phyloP scores from a whole-genome alignment of 2,797 vertebrate species.

The Hoplostethus mediterraneus region DNA sequence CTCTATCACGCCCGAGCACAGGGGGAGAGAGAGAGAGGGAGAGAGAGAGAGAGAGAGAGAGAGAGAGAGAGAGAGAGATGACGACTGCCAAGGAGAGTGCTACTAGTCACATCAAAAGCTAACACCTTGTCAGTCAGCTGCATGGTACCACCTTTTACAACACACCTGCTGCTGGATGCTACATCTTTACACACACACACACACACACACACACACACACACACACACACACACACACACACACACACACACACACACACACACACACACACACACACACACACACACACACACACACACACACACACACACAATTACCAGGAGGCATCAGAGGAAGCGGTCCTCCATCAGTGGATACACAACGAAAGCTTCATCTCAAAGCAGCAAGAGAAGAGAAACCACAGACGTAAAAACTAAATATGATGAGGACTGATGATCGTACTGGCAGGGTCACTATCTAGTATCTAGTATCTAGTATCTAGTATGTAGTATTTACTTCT shows the following conservation, averaged over 20 bases:
- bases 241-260: neutral
- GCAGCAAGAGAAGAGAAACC: conserved; percentile 16
- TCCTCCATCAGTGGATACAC: conserved; percentile 32
- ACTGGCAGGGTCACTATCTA: too few relatives aligned
- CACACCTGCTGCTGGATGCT: conserved; percentile 27
- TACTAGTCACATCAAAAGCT: conserved; percentile 58
- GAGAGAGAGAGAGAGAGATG: conserved; percentile 7
- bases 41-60: neutral
- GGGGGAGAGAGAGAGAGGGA: neutral
- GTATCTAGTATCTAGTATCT: too few relatives aligned
- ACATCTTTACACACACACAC: conserved; percentile 5
- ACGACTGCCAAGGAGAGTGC: conserved; percentile 4
- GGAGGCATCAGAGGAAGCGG: conserved; percentile 41
- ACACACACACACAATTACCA: conserved; percentile 35
- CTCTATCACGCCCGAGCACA: conserved; percentile 14
- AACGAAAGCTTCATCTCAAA: conserved; percentile 16
- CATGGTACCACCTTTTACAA: conserved; percentile 22
- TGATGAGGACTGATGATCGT: too few relatives aligned
- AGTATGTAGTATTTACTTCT: too few relatives aligned
- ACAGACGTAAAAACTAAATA: neutral
- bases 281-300: too few relatives aligned
- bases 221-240: too few relatives aligned
- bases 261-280: too few relatives aligned
- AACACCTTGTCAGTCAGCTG: conserved; percentile 48
- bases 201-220: too few relatives aligned